Conservation (phyloP, 2,888 invertebrate genomes). For the Microplitis manilae region DNA sequence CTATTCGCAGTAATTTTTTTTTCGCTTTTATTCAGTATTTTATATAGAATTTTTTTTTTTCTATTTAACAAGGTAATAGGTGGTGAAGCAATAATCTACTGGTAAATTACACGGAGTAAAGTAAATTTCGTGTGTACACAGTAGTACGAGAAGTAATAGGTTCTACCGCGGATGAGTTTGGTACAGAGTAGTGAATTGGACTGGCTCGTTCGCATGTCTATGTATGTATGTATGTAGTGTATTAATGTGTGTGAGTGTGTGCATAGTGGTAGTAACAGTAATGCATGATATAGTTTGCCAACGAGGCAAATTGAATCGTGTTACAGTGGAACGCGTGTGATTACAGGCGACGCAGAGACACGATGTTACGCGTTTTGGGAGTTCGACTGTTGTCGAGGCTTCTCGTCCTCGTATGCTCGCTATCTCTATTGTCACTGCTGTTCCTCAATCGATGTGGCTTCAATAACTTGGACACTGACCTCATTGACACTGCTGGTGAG, state of each 20-base stretch:
- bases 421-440: constrained; percentile 74
- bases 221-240: not conserved
- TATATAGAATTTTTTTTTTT: not conserved
- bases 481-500: constrained; percentile 64
- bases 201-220: not conserved
- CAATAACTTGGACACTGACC: constrained; percentile 65
- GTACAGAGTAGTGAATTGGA: not conserved
- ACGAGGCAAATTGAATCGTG: constrained; percentile 51
- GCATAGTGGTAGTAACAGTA: constrained; percentile 5
- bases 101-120: not conserved
- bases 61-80: not conserved
- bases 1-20: too few species aligned
- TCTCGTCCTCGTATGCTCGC: constrained; percentile 74
- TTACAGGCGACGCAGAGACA: constrained; percentile 66
- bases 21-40: too few species aligned
- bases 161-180: not conserved
- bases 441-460: constrained; percentile 75
- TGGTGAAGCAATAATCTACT: not conserved
- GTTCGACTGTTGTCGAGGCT: constrained; percentile 75
- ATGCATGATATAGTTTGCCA: constrained; percentile 16
- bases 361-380: constrained; percentile 74
- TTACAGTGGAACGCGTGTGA: constrained; percentile 52
- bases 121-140: not conserved
- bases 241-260: constrained; percentile 19
- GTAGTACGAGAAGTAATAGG: constrained; percentile 1